These are phyloP conservation scores for Acanthurus tractus DNA, from an alignment of 2,797 vertebrate species.

Conservation along the genomic window DNA sequence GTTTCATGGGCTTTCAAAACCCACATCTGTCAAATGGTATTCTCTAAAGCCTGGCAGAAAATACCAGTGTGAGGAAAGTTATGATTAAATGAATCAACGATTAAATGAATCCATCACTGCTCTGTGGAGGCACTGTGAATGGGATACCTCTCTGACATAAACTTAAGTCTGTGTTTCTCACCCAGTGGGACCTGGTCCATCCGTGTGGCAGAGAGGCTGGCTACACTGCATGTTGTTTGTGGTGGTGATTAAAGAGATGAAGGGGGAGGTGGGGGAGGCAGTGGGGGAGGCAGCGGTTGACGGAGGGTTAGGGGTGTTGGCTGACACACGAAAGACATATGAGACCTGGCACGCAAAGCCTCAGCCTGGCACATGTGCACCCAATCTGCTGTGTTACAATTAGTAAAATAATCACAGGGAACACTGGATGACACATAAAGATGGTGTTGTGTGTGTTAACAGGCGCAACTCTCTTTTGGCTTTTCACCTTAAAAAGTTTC, in stretches of 20 bases:
- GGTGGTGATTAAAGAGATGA: not conserved
- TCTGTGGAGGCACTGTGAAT: slow-evolving; percentile 37
- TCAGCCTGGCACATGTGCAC: slow-evolving; percentile 29
- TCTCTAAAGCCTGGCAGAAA: slow-evolving; percentile 30
- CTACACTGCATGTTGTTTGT: too few species aligned
- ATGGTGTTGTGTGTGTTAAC: not conserved
- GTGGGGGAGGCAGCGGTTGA: not conserved
- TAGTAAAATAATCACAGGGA: slow-evolving; percentile 44
- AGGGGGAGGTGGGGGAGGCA: not conserved
- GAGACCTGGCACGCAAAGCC: slow-evolving; percentile 41
- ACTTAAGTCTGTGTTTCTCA: slow-evolving; percentile 38
- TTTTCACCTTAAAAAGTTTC: slow-evolving; percentile 12
- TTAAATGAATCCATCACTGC: slow-evolving; percentile 48
- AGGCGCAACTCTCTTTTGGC: slow-evolving; percentile 4
- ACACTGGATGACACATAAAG: slow-evolving; percentile 28
- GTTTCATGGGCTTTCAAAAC: slow-evolving; percentile 25
- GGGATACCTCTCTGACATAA: slow-evolving; percentile 56
- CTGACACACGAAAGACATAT: slow-evolving; percentile 47
- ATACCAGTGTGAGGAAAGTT: slow-evolving; percentile 25
- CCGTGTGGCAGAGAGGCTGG: slow-evolving; percentile 31
- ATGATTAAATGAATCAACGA: not conserved
- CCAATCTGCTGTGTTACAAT: slow-evolving; percentile 47
- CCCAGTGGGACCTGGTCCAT: slow-evolving; percentile 33
- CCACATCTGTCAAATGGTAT: slow-evolving; percentile 34
- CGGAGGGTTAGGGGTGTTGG: slow-evolving; percentile 6